Percentiles rank a stretch among this genome's conserved stretches.
These are phyloP conservation scores for Camelus dromedarius DNA, from an alignment of 2,113 vertebrate genomes.

Conservation along the genomic window DNA sequence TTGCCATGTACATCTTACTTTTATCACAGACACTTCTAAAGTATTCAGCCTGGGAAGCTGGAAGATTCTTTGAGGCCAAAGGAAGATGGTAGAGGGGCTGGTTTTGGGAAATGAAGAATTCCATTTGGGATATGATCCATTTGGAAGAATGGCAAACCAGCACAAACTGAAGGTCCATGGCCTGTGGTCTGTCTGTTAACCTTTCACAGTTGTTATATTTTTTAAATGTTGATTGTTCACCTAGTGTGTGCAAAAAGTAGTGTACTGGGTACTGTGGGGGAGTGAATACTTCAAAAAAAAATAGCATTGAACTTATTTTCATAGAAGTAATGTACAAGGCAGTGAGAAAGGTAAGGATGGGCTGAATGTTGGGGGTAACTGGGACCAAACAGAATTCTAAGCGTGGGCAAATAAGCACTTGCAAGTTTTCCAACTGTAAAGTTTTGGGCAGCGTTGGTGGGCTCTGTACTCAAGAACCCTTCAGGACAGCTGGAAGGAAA, in stretches of 20 bases:
- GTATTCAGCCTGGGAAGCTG: not conserved
- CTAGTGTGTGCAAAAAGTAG: slow-evolving; percentile 11
- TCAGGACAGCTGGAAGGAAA: not conserved
- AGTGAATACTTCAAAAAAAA: not conserved
- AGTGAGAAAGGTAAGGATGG: not conserved
- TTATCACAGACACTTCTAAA: not conserved
- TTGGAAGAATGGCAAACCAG: slow-evolving; percentile 2
- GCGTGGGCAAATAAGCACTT: not conserved
- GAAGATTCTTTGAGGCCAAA: slow-evolving; percentile 5
- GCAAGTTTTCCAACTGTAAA: not conserved
- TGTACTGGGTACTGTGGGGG: not conserved
- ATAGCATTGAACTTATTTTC: not conserved
- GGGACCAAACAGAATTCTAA: not conserved
- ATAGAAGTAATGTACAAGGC: not conserved
- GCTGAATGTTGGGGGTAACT: not conserved
- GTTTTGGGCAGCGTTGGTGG: not conserved
- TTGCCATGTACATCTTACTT: not conserved
- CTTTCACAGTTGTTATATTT: not conserved
- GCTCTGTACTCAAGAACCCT: not conserved
- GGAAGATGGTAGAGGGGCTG: not conserved
- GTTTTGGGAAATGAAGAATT: slow-evolving; percentile 21
- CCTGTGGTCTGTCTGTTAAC: not conserved
- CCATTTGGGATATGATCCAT: not conserved
- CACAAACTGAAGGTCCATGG: not conserved
- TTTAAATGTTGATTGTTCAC: not conserved